phyloP scores from a whole-genome alignment of 1,140 invertebrate species.

The Aphelenchoides fujianensis region DNA sequence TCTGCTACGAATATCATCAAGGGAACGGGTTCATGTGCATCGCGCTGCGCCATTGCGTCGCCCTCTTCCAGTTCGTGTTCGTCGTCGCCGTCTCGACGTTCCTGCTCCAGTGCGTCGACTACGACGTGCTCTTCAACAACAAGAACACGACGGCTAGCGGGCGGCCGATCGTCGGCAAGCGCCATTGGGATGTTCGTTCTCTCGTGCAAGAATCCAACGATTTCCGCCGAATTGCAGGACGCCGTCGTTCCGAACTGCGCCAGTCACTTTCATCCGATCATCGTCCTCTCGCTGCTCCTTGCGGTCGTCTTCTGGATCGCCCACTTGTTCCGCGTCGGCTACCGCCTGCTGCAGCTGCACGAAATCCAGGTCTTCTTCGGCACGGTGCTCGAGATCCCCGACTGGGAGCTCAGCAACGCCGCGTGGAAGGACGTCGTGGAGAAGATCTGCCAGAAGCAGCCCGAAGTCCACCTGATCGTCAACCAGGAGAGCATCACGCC shows the following conservation, averaged over 20 bases:
- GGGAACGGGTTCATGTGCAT: conserved; percentile 88
- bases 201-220: neutral
- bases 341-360: conserved; percentile 79
- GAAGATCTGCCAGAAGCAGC: conserved; percentile 72
- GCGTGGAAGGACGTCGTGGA: conserved; percentile 52
- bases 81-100: conserved; percentile 84
- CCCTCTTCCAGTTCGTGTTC: conserved; percentile 84
- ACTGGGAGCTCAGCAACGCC: conserved; percentile 50
- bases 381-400: conserved; percentile 53
- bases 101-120: conserved; percentile 82
- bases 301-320: conserved; percentile 77
- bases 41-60: conserved; percentile 78
- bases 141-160: conserved; percentile 35
- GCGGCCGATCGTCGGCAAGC: conserved; percentile 43
- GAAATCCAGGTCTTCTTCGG: conserved; percentile 86
- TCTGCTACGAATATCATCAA: conserved; percentile 92
- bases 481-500: conserved; percentile 89
- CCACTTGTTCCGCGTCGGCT: conserved; percentile 74
- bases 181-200: conserved; percentile 37
- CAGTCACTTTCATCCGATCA: conserved; percentile 51
- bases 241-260: conserved; percentile 48
- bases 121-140: conserved; percentile 74
- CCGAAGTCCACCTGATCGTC: conserved; percentile 93
- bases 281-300: conserved; percentile 69
- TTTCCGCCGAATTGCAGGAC: conserved; percentile 54